phyloP scores from a whole-genome alignment of 2,888 invertebrate genomes.

The Chironomus riparius region DNA sequence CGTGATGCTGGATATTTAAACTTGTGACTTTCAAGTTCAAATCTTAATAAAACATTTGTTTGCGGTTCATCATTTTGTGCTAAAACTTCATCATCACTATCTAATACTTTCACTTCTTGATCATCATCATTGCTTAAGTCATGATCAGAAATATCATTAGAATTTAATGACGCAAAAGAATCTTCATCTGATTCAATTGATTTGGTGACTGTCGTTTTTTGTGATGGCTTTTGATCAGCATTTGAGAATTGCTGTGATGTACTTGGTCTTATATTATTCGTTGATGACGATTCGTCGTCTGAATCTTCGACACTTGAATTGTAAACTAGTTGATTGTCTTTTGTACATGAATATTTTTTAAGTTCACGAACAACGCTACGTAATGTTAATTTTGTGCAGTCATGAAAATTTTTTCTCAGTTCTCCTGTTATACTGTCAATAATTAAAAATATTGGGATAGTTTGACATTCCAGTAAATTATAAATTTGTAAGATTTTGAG shows the following conservation, averaged over 20 bases:
- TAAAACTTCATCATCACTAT: background rate
- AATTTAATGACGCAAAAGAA: conserved; percentile 5
- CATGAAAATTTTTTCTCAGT: conserved; percentile 6
- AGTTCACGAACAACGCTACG: background rate
- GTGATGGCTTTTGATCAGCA: too few species aligned
- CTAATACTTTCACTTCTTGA: background rate
- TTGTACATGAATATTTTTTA: background rate
- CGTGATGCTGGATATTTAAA: conserved; percentile 4
- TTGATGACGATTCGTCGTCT: background rate
- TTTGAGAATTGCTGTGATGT: too few species aligned
- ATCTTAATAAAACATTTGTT: background rate
- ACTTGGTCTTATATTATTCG: background rate
- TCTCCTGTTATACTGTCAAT: conserved; percentile 13
- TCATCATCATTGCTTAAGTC: background rate
- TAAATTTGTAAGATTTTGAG: conserved; percentile 7
- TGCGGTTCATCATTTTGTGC: background rate
- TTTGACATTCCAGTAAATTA: background rate
- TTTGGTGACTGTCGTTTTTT: too few species aligned
- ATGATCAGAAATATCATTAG: background rate
- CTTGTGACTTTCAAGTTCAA: background rate
- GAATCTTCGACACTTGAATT: conserved; percentile 2
- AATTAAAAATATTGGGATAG: conserved; percentile 6
- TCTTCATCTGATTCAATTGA: background rate
- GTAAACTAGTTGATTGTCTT: conserved; percentile 8
- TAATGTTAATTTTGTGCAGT: background rate